Evolutionary conservation across 2,888 invertebrate genomes (phyloP).

Genomic region (Pimpla rufipes): DNA sequence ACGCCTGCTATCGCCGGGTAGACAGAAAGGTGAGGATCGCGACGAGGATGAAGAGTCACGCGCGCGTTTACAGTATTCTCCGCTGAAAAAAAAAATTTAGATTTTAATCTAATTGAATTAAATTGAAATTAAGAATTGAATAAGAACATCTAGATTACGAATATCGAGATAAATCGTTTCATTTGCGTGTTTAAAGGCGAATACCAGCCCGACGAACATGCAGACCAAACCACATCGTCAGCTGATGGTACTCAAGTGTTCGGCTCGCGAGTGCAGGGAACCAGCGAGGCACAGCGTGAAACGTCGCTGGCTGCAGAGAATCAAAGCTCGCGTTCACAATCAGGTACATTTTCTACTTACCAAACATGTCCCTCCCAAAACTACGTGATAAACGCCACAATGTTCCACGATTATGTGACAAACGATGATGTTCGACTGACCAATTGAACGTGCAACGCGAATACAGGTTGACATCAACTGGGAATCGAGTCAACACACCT

Average conservation of each 20-base stretch:
- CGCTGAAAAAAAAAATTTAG: no score
- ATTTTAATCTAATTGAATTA: no score
- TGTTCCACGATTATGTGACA: no score
- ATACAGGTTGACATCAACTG: constrained; percentile 84
- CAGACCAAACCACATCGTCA: constrained; percentile 83
- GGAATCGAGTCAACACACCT: constrained; percentile 84
- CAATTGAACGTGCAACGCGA: constrained; percentile 28
- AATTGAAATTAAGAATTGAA: background rate
- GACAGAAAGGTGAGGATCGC: constrained; percentile 89
- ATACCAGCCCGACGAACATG: constrained; percentile 83
- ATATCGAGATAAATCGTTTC: constrained; percentile 29
- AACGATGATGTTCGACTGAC: background rate
- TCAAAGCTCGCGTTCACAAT: constrained; percentile 81
- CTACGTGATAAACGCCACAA: background rate
- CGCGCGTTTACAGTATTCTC: background rate
- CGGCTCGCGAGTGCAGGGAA: constrained; percentile 82
- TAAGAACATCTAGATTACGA: no score
- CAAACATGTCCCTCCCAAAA: background rate
- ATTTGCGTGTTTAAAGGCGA: constrained; percentile 76
- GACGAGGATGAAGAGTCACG: background rate
- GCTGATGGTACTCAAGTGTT: constrained; percentile 81
- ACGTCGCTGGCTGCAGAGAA: constrained; percentile 84
- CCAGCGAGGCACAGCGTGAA: constrained; percentile 84
- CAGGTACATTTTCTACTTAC: constrained; percentile 74
- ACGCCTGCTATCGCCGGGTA: constrained; percentile 94